Evolutionary conservation across 2,888 invertebrate genomes (phyloP).

Genomic region (Tolmerus cingulatus): DNA sequence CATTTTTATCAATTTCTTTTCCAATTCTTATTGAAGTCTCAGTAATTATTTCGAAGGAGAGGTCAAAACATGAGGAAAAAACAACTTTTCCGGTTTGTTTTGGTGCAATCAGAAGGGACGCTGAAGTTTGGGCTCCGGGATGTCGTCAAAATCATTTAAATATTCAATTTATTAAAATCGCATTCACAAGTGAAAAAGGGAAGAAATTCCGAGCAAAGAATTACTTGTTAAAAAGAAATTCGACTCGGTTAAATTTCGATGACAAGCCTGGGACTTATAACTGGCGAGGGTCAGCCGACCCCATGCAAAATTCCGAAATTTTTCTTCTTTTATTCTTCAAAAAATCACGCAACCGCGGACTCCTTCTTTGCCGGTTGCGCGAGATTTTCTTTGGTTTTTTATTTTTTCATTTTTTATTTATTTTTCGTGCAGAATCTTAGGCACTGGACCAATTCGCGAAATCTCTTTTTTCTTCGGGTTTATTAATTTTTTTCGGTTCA

Average conservation of each 20-base stretch:
- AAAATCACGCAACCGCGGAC: slow-evolving; percentile 23
- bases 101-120: neutral
- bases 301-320: slow-evolving; percentile 22
- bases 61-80: neutral
- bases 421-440: neutral
- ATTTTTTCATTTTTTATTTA: neutral
- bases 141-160: slow-evolving; percentile 28
- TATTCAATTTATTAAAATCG: slow-evolving; percentile 30
- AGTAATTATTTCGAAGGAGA: neutral
- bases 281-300: neutral
- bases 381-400: neutral
- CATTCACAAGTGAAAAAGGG: slow-evolving; percentile 11
- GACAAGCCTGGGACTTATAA: slow-evolving; percentile 33
- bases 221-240: slow-evolving; percentile 18
- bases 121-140: neutral
- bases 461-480: neutral
- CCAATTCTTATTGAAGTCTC: neutral
- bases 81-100: neutral
- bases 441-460: neutral
- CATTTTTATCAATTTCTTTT: neutral
- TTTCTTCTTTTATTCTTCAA: slow-evolving; percentile 10
- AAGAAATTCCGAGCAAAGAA: neutral
- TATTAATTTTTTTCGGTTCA: slow-evolving; percentile 21
- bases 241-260: slow-evolving; percentile 34
- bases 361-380: neutral